phyloP scores from a whole-genome alignment of 2,113 vertebrate species.

The Hyperoodon ampullatus region DNA sequence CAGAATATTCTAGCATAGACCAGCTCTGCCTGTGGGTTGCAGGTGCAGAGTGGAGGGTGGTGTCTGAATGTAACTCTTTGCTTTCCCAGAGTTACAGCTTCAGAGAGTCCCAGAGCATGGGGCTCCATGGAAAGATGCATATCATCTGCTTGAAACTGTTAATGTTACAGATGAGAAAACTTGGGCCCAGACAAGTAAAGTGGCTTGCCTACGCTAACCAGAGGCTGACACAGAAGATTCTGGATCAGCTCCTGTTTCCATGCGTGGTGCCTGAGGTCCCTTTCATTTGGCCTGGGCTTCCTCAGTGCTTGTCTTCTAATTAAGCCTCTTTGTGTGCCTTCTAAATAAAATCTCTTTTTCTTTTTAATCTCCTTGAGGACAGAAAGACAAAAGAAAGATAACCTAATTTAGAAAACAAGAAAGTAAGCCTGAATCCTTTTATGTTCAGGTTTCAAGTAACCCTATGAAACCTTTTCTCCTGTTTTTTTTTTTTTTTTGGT shows the following conservation, averaged over 20 bases:
- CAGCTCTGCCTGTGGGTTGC: not conserved
- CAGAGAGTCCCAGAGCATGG: not conserved
- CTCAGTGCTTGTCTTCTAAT: not conserved
- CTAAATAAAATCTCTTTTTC: constrained; percentile 1
- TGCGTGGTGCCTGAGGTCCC: fast-evolving
- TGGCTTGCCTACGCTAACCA: not conserved
- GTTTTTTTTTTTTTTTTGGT: not conserved
- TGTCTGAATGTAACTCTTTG: not conserved
- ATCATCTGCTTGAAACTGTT: not conserved
- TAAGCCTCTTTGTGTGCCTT: not conserved
- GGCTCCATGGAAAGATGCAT: not conserved
- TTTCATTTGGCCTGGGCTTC: not conserved
- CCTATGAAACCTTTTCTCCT: not conserved
- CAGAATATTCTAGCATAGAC: not conserved
- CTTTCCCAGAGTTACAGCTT: not conserved
- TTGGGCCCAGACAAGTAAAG: not conserved
- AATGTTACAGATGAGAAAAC: not conserved
- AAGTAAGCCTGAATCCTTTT: constrained; percentile 29
- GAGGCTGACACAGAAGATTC: not conserved
- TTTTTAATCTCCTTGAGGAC: constrained; percentile 19
- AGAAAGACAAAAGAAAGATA: constrained; percentile 41
- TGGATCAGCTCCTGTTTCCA: fast-evolving
- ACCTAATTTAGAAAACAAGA: constrained; percentile 50
- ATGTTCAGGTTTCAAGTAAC: constrained; percentile 16
- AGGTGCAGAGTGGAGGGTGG: not conserved